phyloP scores from a whole-genome alignment of 2,797 vertebrate genomes.

The Poecile montanus region DNA sequence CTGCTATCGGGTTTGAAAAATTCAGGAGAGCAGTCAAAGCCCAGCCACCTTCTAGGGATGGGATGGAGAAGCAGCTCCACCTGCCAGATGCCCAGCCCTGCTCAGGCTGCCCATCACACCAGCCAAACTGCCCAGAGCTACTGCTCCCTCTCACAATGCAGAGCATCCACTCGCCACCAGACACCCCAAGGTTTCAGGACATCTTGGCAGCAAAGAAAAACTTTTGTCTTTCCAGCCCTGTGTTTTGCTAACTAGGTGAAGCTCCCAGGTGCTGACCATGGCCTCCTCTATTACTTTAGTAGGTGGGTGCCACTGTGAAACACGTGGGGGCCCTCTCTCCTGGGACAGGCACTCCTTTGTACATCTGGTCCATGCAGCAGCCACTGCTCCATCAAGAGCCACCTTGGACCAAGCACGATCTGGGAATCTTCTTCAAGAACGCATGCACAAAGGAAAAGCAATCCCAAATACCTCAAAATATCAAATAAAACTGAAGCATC shows the following conservation, averaged over 20 bases:
- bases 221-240: neutral
- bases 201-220: neutral
- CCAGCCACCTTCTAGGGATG: rapidly evolving
- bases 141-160: neutral
- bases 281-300: neutral
- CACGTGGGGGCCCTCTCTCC: rapidly evolving
- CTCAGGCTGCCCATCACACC: neutral
- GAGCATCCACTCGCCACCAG: rapidly evolving
- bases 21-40: neutral
- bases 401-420: neutral
- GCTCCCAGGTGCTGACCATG: neutral
- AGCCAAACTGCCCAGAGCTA: neutral
- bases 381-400: rapidly evolving
- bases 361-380: rapidly evolving
- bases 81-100: neutral
- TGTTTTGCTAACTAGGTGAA: neutral
- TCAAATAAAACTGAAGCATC: neutral
- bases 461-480: neutral
- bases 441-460: neutral
- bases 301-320: rapidly evolving
- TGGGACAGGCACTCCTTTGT: rapidly evolving
- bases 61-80: neutral
- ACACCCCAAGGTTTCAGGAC: neutral
- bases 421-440: neutral
- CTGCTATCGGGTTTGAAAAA: rapidly evolving